These are phyloP conservation scores for Caenorhabditis panamensis DNA, from an alignment of 2,888 invertebrate species.

Conservation along the genomic window DNA sequence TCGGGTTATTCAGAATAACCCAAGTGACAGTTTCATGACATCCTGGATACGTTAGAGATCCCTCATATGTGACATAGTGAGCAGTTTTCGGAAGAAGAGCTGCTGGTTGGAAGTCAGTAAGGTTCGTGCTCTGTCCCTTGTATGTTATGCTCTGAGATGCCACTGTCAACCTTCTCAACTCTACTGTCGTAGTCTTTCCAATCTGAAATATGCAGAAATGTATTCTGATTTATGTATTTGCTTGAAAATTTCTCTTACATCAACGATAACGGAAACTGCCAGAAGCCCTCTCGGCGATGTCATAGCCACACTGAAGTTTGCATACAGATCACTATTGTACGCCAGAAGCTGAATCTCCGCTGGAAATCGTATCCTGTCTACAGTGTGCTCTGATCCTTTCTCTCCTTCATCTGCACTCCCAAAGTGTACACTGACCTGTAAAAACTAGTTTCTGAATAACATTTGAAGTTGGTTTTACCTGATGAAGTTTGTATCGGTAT, in stretches of 20 bases:
- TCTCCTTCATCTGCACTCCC: conserved; percentile 90
- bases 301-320: conserved; percentile 95
- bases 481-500: conserved; percentile 78
- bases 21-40: conserved; percentile 99
- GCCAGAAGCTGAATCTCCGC: conserved; percentile 99
- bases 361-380: conserved; percentile 95
- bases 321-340: conserved; percentile 96
- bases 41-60: conserved; percentile 82
- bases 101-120: conserved; percentile 90
- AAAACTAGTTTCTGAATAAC: neutral
- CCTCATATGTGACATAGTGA: conserved; percentile 91
- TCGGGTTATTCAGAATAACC: conserved; percentile 97
- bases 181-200: conserved; percentile 93
- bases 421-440: conserved; percentile 86
- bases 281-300: conserved; percentile 95
- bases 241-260: conserved; percentile 88
- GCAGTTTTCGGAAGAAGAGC: conserved; percentile 92
- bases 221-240: too few species aligned
- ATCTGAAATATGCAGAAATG: too few species aligned
- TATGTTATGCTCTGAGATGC: conserved; percentile 93
- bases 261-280: conserved; percentile 93
- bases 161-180: conserved; percentile 92
- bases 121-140: conserved; percentile 88
- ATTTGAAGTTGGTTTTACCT: conserved; percentile 59
- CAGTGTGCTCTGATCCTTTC: conserved; percentile 96